Evolutionary conservation across 2,113 vertebrate species (phyloP).

Genomic region (Oreochromis spilurus): DNA sequence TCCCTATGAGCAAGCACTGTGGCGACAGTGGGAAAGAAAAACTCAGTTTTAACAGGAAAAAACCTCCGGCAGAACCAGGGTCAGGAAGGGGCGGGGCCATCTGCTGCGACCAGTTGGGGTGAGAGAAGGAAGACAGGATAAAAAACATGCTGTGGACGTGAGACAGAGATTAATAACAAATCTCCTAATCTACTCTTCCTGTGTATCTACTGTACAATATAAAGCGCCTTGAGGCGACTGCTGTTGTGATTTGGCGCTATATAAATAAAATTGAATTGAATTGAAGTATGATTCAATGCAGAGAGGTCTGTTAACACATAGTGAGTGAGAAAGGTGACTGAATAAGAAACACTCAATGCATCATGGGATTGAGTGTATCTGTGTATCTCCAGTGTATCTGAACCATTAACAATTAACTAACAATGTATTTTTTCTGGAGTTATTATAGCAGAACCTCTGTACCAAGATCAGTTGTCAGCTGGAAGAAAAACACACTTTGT

Average conservation of each 20-base stretch:
- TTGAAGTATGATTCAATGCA: fast-evolving
- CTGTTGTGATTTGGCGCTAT: too few relatives aligned
- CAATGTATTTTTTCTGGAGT: neutral
- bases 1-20: neutral
- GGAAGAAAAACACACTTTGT: neutral
- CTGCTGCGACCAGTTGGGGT: fast-evolving
- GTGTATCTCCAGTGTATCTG: neutral
- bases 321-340: neutral
- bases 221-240: too few relatives aligned
- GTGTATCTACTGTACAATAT: too few relatives aligned
- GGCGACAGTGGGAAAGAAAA: fast-evolving
- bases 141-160: neutral
- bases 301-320: fast-evolving
- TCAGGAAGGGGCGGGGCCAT: neutral
- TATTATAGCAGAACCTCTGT: neutral
- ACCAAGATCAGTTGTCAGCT: neutral
- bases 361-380: neutral
- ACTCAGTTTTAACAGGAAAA: neutral
- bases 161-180: too few relatives aligned
- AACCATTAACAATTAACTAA: neutral
- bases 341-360: neutral
- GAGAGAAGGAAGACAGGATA: neutral
- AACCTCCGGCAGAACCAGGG: fast-evolving
- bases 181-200: too few relatives aligned
- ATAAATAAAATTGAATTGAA: too few relatives aligned